Evolutionary conservation across 64 coral and sea anemone genomes (phyloP), one percentile per base, ranked within the genome.

Genomic region (Actinia equina): DNA sequence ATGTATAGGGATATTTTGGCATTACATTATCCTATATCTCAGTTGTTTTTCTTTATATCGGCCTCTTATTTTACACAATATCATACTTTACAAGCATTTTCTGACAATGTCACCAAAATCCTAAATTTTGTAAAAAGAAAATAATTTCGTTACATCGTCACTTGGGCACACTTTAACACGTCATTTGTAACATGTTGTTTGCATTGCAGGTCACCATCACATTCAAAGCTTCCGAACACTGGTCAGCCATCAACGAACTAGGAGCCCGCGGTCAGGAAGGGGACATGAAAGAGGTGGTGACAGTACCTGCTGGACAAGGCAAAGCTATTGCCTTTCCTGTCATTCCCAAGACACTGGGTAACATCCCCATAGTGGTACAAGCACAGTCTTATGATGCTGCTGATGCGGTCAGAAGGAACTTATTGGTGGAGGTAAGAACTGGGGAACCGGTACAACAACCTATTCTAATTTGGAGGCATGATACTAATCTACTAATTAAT

Each of bases 341-440:
- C 7, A 86, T 87, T 6, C 88, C 77, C 53, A 94, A 45, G 44
- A 86, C 76, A 23, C 51, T 94, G 30, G 92, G 92, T 17, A 26
- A 81, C 77, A 85, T 94, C 20, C 92, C 92, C 71, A 70, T 94
- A 61, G 67, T 80, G 57, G 92, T 94, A 20, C 76, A 64, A 51
- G 92, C 92, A 43, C 88, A 94, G 44, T 94, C 92, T 16, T 17
- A 52, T 41, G 30, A 3, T 19, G 84, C 78, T 51, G 84, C 94
- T 54, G 94, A 96, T 79, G 90, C 90, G 30, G 91, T 96, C 4
- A 86, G 44, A 23, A 57, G 94, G 15, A 92, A 60, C 41, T 80
- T 96, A 45, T 45, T 96, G 41, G 90, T 96, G 14, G 94, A 96
- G 91, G 94, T 96, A 54, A 84, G 87, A 7, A 10, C 46, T 18